Evolutionary conservation across 2,888 invertebrate species (phyloP).

Genomic region (Lithodes maja): DNA sequence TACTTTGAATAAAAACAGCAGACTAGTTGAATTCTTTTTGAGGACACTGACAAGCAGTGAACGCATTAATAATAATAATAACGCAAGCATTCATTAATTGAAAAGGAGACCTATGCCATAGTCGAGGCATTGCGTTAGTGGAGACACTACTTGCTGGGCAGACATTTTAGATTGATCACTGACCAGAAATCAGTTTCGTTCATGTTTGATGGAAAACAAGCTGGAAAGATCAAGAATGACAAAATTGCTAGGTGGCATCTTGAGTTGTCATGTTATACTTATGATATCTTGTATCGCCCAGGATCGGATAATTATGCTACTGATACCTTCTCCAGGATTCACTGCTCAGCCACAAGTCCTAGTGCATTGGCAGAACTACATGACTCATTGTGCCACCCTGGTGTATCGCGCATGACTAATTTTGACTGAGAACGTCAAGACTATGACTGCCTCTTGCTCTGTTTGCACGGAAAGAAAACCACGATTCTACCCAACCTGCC

Average conservation of each 20-base stretch:
- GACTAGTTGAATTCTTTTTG: constrained; percentile 44
- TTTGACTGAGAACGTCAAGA: constrained; percentile 60
- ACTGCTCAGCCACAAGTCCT: too few species aligned
- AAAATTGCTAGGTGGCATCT: constrained; percentile 30
- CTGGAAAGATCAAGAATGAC: too few species aligned
- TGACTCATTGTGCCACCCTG: constrained; percentile 67
- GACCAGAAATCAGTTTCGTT: not conserved
- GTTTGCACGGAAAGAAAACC: constrained; percentile 58
- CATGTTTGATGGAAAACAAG: too few species aligned
- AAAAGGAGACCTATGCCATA: constrained; percentile 41
- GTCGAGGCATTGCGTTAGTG: constrained; percentile 7
- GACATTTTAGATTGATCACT: constrained; percentile 39
- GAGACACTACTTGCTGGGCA: not conserved
- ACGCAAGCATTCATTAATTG: constrained; percentile 21
- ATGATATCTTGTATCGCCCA: too few species aligned
- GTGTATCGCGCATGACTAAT: constrained; percentile 60
- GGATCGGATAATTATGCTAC: too few species aligned
- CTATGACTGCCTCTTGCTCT: constrained; percentile 33
- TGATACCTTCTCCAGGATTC: too few species aligned
- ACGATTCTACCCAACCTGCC: constrained; percentile 4
- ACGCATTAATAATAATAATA: not conserved
- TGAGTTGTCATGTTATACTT: constrained; percentile 31
- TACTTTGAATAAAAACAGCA: constrained; percentile 23
- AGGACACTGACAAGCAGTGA: too few species aligned
- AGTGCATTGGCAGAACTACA: not conserved